A percentile compares a stretch with the other conserved stretches of the same genome.
Evolutionary conservation across 2,113 vertebrate species (phyloP).

Genomic region (Hemibagrus wyckioides): DNA sequence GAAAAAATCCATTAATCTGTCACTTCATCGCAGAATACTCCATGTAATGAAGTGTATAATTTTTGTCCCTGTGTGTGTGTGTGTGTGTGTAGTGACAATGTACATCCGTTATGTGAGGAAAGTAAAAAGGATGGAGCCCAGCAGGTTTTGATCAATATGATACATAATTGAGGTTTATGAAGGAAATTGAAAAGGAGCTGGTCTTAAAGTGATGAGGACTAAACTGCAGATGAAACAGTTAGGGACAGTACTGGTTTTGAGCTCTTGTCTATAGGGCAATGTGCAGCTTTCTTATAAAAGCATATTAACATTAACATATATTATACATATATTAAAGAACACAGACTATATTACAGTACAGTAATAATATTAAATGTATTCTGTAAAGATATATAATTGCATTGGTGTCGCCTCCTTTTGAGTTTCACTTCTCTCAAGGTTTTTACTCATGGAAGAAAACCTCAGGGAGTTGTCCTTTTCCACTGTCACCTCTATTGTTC

Average conservation of each 20-base stretch:
- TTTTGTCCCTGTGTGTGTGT: conserved; percentile 22
- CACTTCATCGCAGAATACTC: conserved; percentile 34
- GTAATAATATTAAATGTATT: neutral
- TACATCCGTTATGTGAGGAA: conserved; percentile 13
- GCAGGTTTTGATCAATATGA: conserved; percentile 32
- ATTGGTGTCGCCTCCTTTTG: neutral
- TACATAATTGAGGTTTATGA: conserved; percentile 33
- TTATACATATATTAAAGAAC: neutral
- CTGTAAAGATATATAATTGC: neutral
- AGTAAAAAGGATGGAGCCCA: neutral
- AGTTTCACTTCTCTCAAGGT: neutral
- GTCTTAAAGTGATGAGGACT: neutral
- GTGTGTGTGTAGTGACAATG: conserved; percentile 15
- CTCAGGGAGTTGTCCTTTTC: neutral
- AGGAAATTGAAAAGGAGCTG: conserved; percentile 10
- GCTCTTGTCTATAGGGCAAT: neutral
- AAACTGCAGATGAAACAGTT: neutral
- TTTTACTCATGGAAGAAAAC: neutral
- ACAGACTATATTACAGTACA: neutral
- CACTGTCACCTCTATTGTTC: neutral
- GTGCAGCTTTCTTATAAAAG: neutral
- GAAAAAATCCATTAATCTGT: conserved; percentile 56
- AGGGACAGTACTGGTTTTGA: neutral
- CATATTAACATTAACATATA: neutral
- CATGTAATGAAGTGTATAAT: conserved; percentile 50